Evolutionary conservation across 2,888 invertebrate species (phyloP), one percentile per base, ranked within the genome.

Genomic region (Tiliacea aurago): DNA sequence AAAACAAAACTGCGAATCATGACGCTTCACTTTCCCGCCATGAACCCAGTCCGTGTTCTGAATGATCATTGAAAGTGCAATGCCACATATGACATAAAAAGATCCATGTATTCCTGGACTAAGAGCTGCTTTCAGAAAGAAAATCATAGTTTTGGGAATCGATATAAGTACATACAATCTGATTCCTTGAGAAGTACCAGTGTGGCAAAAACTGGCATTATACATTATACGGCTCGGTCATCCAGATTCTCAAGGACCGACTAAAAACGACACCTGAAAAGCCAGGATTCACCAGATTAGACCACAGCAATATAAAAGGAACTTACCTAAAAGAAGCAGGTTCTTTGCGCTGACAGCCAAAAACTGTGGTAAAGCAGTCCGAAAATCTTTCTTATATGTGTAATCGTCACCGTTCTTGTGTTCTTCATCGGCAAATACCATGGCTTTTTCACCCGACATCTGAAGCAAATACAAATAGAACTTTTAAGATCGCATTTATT

Each of bases 281-380:
- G 6, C 1, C 69, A 28, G 28, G 11, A 41, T 68, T 45, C 20
- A 20, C 2, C 13, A n/a, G 15, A 47, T 20, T 37, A 15, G 47
- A 37, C 28, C 7, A 20, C 7, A 41, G 37, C 9, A 13, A 58
- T 33, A 18, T 56, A 18, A 58, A 43, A 49, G 1, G 18, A 37
- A 71, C 93, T 94, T 94, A 97, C 97, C 97, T 84, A 98, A 93
- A 51, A 98, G 96, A 53, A 98, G 95, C 74, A 98, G 95, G 94
- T 98, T 98, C 93, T 98, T 98, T 33, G 98, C 98, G 87, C 97
- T 97, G 45, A 98, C 98, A n/a, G 98, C 98, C 83, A 98, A 90
- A 83, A 98, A 96, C 94, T 98, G 98, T 3, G 98, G 98, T 63
- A 97, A 89, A 0, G 97, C 97, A n/a, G 96, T 96, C 53, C 95